phyloP scores from a whole-genome alignment of 2,888 invertebrate species.

The Drosophila birchii region DNA sequence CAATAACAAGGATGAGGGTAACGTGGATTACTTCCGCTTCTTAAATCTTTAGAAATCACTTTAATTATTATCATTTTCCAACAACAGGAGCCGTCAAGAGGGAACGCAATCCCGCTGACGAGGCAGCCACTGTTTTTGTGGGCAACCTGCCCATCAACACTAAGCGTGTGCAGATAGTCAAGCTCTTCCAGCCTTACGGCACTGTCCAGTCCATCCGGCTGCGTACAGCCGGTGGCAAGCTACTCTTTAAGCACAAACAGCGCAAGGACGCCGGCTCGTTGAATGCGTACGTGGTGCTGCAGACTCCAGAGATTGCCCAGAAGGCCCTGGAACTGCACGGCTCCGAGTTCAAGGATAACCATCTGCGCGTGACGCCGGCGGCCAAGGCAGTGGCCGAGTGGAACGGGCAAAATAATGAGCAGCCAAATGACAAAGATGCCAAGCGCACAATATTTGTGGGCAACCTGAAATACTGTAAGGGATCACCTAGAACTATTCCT shows the following conservation, averaged over 20 bases:
- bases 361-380: constrained; percentile 80
- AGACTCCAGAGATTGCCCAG: constrained; percentile 65
- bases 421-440: constrained; percentile 52
- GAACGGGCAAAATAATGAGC: constrained; percentile 14
- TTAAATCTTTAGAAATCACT: not conserved
- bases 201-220: constrained; percentile 78
- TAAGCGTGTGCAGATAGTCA: constrained; percentile 80
- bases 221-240: constrained; percentile 80
- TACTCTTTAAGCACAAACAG: constrained; percentile 78
- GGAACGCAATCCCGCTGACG: constrained; percentile 57
- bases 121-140: constrained; percentile 82
- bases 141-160: constrained; percentile 84
- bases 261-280: constrained; percentile 76
- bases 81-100: constrained; percentile 49
- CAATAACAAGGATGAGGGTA: constrained; percentile 56
- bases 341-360: constrained; percentile 77
- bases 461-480: constrained; percentile 83
- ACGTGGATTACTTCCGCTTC: not conserved
- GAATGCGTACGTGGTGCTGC: constrained; percentile 82
- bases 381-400: constrained; percentile 23
- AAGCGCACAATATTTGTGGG: constrained; percentile 83
- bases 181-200: constrained; percentile 75
- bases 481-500: not conserved
- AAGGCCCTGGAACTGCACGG: constrained; percentile 81
- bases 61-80: not conserved